Evolutionary conservation across 2,888 invertebrate genomes (phyloP).

Genomic region (Polia nebulosa): DNA sequence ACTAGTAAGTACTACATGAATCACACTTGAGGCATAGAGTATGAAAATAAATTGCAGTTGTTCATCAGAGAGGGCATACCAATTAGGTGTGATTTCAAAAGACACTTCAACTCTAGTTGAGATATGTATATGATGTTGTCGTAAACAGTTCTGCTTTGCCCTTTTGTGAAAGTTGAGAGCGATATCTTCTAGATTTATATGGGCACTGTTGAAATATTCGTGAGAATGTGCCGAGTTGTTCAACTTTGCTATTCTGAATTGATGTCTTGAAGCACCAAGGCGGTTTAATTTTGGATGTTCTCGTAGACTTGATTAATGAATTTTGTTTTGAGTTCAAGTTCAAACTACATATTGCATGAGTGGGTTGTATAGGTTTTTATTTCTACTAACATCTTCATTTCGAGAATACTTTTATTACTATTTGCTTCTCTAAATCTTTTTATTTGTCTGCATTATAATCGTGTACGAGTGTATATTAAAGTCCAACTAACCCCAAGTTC

Average conservation of each 20-base stretch:
- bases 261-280: constrained; percentile 27
- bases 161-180: constrained; percentile 50
- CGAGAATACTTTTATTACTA: background rate
- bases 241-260: constrained; percentile 38
- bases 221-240: constrained; percentile 36
- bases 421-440: background rate
- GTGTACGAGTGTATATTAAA: background rate
- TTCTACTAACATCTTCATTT: background rate
- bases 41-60: constrained; percentile 69
- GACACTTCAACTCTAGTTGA: constrained; percentile 47
- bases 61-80: constrained; percentile 64
- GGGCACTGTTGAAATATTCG: constrained; percentile 41
- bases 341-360: constrained; percentile 22
- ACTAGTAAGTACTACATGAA: constrained; percentile 67
- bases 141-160: constrained; percentile 47
- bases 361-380: background rate
- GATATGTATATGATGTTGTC: constrained; percentile 54
- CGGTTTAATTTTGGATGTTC: constrained; percentile 44
- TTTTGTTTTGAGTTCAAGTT: constrained; percentile 22
- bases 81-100: constrained; percentile 73
- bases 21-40: constrained; percentile 69
- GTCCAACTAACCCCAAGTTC: background rate
- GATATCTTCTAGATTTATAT: constrained; percentile 41
- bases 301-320: constrained; percentile 28
- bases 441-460: background rate